Percentiles rank a stretch among this genome's conserved stretches.
Conservation (phyloP, 2,113 vertebrate genomes). For the Chitala chitala region DNA sequence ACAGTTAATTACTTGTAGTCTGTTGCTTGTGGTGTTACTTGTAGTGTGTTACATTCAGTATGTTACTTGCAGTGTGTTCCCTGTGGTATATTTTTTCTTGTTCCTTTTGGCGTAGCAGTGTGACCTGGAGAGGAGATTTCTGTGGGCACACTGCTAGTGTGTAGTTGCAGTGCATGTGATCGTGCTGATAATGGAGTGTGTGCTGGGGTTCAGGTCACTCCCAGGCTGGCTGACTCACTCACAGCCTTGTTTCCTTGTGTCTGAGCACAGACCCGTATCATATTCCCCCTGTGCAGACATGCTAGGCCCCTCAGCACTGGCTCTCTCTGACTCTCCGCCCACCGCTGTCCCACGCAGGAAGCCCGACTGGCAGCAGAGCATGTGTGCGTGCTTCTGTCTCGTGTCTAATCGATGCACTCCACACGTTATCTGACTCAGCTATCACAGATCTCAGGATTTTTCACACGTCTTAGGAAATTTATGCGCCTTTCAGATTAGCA, state of each 20-base stretch:
- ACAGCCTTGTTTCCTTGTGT: background rate
- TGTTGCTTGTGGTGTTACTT: background rate
- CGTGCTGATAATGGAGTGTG: background rate
- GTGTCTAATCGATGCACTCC: too few relatives aligned
- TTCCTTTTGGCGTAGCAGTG: too few relatives aligned
- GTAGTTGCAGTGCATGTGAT: background rate
- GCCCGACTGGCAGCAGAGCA: background rate
- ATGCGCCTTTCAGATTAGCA: too few relatives aligned
- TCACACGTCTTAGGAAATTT: too few relatives aligned
- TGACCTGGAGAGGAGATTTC: too few relatives aligned
- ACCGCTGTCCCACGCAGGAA: conserved; percentile 3
- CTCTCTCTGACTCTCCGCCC: too few relatives aligned
- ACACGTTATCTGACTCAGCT: too few relatives aligned
- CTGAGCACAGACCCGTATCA: background rate
- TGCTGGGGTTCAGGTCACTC: background rate
- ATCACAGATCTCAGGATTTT: too few relatives aligned
- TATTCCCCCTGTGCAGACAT: background rate
- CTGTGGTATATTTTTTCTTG: too few relatives aligned
- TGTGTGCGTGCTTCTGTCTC: conserved; percentile 1
- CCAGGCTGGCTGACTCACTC: background rate
- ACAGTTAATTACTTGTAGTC: too few relatives aligned
- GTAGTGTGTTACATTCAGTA: background rate
- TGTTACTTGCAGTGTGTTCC: too few relatives aligned
- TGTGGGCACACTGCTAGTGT: background rate
- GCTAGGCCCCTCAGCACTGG: background rate